Evolutionary conservation across 2,113 vertebrate genomes (phyloP).

Genomic region (Prinia subflava): DNA sequence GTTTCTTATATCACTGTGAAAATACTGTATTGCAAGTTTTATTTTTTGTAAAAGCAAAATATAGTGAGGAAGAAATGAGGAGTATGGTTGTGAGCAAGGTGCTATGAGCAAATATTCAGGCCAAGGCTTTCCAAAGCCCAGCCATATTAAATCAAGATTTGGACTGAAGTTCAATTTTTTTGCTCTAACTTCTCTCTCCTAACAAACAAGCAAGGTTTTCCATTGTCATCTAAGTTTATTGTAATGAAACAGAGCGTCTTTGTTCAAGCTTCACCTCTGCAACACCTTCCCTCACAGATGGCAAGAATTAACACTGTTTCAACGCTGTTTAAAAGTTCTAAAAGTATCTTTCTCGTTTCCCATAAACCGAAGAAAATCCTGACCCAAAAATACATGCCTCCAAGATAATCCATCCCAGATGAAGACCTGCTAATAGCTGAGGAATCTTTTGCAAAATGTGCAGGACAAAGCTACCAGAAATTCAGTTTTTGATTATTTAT

Average conservation of each 20-base stretch:
- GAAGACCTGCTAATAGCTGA: background rate
- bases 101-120: background rate
- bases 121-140: background rate
- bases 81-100: background rate
- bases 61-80: background rate
- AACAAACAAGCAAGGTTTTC: background rate
- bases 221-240: background rate
- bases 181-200: background rate
- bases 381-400: background rate
- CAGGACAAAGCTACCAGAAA: background rate
- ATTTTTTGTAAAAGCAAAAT: background rate
- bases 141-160: background rate
- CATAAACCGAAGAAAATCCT: background rate
- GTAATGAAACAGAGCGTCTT: background rate
- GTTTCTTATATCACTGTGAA: background rate
- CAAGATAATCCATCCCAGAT: background rate
- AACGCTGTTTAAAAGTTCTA: background rate
- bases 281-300: background rate
- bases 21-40: background rate
- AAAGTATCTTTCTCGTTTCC: background rate
- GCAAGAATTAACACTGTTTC: background rate
- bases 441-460: background rate
- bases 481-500: background rate
- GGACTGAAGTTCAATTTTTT: background rate
- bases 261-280: background rate